phyloP scores from a whole-genome alignment of 2,797 vertebrate genomes.

The Syngnathus acus region DNA sequence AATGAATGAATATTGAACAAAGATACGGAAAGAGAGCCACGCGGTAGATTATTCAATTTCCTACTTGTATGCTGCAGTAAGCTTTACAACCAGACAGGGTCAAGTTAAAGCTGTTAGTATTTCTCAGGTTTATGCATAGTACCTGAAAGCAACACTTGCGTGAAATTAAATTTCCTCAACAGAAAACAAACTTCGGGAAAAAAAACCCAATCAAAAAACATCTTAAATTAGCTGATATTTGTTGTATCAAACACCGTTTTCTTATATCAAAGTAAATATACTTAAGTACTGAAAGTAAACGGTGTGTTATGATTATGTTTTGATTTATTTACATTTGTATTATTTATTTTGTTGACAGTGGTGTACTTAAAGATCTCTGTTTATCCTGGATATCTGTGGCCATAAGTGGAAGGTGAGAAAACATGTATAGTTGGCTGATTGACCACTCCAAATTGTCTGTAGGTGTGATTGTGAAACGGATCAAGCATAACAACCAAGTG shows the following conservation, averaged over 20 bases:
- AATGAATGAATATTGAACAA: slow-evolving; percentile 35
- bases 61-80: not conserved
- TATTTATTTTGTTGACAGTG: slow-evolving; percentile 5
- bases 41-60: slow-evolving; percentile 11
- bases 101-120: not conserved
- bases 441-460: too few species aligned
- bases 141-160: not conserved
- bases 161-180: not conserved
- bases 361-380: too few species aligned
- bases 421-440: too few species aligned
- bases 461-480: too few species aligned
- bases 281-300: too few species aligned
- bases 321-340: slow-evolving; percentile 3
- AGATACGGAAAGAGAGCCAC: slow-evolving; percentile 15
- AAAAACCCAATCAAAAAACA: too few species aligned
- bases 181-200: not conserved
- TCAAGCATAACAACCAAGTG: too few species aligned
- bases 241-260: not conserved
- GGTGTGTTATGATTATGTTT: not conserved
- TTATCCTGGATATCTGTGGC: too few species aligned
- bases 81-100: not conserved
- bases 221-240: not conserved
- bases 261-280: too few species aligned
- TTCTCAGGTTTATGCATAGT: not conserved
- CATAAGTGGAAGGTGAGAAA: too few species aligned